phyloP scores from a whole-genome alignment of 2,797 vertebrate species.

The Dicrostonyx torquatus region DNA sequence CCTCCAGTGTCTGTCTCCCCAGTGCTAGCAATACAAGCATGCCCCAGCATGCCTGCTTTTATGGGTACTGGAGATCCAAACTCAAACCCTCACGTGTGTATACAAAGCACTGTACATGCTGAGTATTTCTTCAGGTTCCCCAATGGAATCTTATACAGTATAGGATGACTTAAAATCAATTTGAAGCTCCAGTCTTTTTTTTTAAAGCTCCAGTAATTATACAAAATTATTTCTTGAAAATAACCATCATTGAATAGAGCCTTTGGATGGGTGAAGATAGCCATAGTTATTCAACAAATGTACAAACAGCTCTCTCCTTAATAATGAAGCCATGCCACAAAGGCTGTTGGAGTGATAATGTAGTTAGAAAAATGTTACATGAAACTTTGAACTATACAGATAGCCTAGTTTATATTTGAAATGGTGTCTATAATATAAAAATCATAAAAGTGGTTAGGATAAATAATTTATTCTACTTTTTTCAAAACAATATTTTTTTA shows the following conservation, averaged over 20 bases:
- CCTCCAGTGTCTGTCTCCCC: background rate
- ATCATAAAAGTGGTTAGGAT: background rate
- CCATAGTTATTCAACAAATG: background rate
- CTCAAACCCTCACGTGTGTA: background rate
- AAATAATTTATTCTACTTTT: background rate
- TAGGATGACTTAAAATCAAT: background rate
- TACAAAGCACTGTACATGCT: background rate
- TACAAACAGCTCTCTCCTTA: background rate
- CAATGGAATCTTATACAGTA: background rate
- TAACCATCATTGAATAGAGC: slow-evolving; percentile 27
- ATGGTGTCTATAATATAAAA: slow-evolving; percentile 47
- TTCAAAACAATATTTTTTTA: too few relatives aligned
- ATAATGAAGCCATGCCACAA: slow-evolving; percentile 9
- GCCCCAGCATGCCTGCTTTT: background rate
- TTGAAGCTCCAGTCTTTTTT: background rate
- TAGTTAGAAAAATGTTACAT: slow-evolving; percentile 48
- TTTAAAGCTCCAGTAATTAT: slow-evolving; percentile 21
- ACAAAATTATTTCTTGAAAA: slow-evolving; percentile 18
- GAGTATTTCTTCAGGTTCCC: background rate
- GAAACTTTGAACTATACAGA: background rate
- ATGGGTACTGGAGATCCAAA: background rate
- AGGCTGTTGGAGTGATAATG: background rate
- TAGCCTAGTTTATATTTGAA: slow-evolving; percentile 48
- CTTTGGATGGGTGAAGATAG: background rate
- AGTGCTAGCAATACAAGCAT: background rate